Conservation (phyloP, 1,140 invertebrate species). For the Tetramorium alpestre region DNA sequence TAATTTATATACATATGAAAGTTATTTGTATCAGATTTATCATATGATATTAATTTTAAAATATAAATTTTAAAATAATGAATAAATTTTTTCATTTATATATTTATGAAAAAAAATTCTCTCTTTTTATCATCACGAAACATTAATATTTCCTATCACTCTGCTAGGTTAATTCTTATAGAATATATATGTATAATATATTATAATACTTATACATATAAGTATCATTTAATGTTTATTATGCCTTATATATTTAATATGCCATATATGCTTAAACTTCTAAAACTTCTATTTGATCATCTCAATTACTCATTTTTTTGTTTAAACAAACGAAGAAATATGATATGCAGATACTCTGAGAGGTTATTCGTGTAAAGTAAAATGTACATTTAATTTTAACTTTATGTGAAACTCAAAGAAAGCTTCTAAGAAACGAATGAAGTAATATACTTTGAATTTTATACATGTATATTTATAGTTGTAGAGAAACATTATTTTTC, state of each 20-base stretch:
- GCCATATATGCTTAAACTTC: neutral
- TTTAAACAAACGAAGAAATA: neutral
- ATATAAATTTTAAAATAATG: neutral
- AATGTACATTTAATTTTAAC: constrained; percentile 4
- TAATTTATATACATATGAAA: neutral
- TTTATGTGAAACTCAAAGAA: neutral
- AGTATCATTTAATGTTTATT: neutral
- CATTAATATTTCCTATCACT: neutral
- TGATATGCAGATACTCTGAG: neutral
- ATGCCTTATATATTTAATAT: neutral
- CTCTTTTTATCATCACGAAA: neutral
- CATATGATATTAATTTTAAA: neutral
- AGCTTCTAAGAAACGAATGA: neutral
- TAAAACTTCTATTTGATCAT: neutral
- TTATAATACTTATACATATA: no score
- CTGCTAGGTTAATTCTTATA: neutral
- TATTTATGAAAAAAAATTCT: neutral
- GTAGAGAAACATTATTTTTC: neutral
- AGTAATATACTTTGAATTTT: neutral
- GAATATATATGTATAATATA: neutral
- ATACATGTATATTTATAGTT: no score
- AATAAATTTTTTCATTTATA: neutral
- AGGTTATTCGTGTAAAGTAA: neutral
- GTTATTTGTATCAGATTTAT: neutral
- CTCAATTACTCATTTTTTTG: neutral